A percentile compares a stretch with the other conserved stretches of the same genome.
Conservation (phyloP, 2,113 vertebrate species). For the Eptesicus fuscus region DNA sequence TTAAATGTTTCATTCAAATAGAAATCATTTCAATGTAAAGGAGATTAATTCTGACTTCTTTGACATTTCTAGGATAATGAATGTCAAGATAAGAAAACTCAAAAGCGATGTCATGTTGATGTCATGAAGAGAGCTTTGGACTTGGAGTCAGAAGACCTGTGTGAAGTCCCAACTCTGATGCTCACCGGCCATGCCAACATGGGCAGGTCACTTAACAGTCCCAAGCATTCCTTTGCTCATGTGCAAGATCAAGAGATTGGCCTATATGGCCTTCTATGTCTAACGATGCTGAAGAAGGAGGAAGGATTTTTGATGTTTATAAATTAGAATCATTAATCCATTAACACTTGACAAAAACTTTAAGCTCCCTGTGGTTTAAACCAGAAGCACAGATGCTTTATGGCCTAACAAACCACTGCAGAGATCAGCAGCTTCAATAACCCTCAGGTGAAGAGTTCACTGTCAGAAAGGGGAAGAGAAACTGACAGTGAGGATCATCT, state of each 20-base stretch:
- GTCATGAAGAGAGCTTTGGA: constrained; percentile 25
- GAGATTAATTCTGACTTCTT: neutral
- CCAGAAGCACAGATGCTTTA: neutral
- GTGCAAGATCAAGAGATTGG: neutral
- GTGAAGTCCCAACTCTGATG: constrained; percentile 30
- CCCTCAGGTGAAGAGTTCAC: neutral
- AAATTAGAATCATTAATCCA: neutral
- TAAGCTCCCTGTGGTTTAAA: neutral
- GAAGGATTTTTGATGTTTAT: neutral
- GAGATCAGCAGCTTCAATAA: neutral
- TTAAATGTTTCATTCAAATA: neutral
- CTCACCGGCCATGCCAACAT: neutral
- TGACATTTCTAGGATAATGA: neutral
- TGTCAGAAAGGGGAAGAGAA: rapidly evolving
- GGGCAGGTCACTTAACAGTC: neutral
- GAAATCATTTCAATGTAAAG: neutral
- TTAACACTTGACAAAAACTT: neutral
- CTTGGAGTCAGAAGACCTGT: constrained; percentile 63
- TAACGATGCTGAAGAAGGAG: neutral
- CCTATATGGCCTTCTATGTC: neutral
- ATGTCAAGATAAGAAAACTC: neutral
- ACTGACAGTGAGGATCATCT: neutral
- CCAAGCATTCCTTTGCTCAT: neutral
- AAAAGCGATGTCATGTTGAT: neutral
- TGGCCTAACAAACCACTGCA: neutral